These are phyloP conservation scores for cattle (Bos taurus) DNA, from an alignment of 2,113 vertebrate species.

Conservation along the genomic window DNA sequence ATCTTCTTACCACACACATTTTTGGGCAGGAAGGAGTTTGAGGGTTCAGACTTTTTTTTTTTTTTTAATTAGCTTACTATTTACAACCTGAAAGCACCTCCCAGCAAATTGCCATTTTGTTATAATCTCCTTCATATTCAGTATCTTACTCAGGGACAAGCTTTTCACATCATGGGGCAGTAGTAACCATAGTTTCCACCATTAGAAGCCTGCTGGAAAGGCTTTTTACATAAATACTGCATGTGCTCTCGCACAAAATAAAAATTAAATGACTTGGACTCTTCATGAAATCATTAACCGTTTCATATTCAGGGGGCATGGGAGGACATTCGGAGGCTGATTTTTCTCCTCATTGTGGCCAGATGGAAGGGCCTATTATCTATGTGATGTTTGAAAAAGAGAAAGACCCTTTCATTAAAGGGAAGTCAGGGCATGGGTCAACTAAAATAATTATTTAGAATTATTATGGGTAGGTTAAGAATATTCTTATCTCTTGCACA, in stretches of 20 bases:
- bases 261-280: constrained; percentile 65
- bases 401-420: constrained; percentile 42
- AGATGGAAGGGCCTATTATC: not conserved
- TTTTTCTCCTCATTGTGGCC: not conserved
- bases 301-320: constrained; percentile 41
- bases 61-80: not conserved
- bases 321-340: constrained; percentile 9
- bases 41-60: not conserved
- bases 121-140: constrained; percentile 45
- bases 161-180: constrained; percentile 59
- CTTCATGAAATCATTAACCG: constrained; percentile 60
- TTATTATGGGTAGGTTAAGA: not conserved
- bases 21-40: not conserved
- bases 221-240: constrained; percentile 71
- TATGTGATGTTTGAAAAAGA: constrained; percentile 4
- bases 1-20: not conserved
- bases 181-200: constrained; percentile 68
- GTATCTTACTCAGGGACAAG: constrained; percentile 38
- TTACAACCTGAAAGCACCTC: constrained; percentile 13
- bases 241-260: constrained; percentile 66
- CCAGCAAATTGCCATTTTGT: constrained; percentile 24
- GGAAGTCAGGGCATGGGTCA: not conserved
- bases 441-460: constrained; percentile 20
- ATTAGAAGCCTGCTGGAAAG: constrained; percentile 58
- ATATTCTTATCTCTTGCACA: not conserved